Evolutionary conservation across 2,797 vertebrate genomes (phyloP), one percentile per base, ranked within the genome.

Genomic region (Dendrocincla fuliginosa): DNA sequence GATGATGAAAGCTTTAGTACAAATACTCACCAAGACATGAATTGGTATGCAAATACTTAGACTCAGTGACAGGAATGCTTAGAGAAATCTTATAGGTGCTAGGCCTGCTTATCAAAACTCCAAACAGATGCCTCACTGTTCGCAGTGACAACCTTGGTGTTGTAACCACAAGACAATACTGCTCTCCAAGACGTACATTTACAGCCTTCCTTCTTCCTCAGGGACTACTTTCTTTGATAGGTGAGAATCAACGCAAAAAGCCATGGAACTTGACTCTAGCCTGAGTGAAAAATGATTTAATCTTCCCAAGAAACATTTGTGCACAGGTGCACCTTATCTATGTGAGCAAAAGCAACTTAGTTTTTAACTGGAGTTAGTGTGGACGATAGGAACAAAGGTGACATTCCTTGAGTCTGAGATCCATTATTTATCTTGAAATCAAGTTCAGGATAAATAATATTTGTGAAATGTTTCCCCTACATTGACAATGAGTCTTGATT

Each of bases 321-420:
- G 30, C 33, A 28, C 14, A 69, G 44, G 39, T 39, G 35, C 28
- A 44, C 13, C 28, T 75, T 65, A 47, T 56, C 33, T 83, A 6
- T 59, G 46, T 4, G 68, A 88, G 80, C 15, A 74, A 75, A 77
- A 83, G 5, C 13, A 65, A 46, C 30, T 47, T 27, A 41, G 35
- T 49, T 86, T 93, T 94, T 74, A 78, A 30, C 44, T 65, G 18
- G 11, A 39, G 10, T 53, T 79, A 79, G 13, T 27, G 47, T 37
- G 42, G 19, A 64, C 75, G 80, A 74, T 16, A 77, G 44, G 80
- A 88, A 39, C 53, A 89, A 94, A 81, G 70, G 68, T 92, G 88
- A 83, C 50, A 94, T 92, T 96, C 61, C 47, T 92, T 63, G 61
- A 68, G 68, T 63, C 53, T 88, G 91, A 94, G 73, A 85, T 68